Evolutionary conservation across 1,140 invertebrate species (phyloP), one percentile per base, ranked within the genome.

Genomic region (Diorhabda carinulata): DNA sequence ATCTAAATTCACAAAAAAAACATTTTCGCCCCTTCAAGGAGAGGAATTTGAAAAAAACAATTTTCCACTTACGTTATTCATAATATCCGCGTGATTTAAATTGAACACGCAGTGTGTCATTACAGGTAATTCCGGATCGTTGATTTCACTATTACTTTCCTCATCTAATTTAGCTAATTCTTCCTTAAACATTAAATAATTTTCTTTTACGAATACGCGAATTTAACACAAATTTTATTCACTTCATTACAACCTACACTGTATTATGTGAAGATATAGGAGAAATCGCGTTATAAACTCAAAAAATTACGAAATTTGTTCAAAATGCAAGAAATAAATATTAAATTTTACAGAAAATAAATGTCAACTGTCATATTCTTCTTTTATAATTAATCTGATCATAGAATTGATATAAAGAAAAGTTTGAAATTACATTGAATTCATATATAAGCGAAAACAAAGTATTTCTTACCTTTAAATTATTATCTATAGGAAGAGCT

Each of bases 81-180:
- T 87, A 25, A 92, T 90, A 61, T 80, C 77, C 1, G 76, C 75
- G 76, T 90, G 89, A 79, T 92, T 83, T 56, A 93, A 79, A 61
- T 89, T 90, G 59, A 91, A 85, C 9, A 91, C 85, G 81, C 89
- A 86, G 61, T 92, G 84, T 25, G 86, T 86, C 90, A 93, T 92
- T 52, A 78, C 57, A 4, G 85, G 84, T 65, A 86, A 75, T 5
- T 79, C 76, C 6, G 82, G 78, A 64, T 84, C 81, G 43, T 78
- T 66, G 9, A 79, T 52, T 52, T 77, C 52, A 61, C 73, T 60
- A 60, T 68, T 41, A 59, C 69, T 65, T 71, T 79, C 65, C 76
- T 5, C 74, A 70, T 85, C 82, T 42, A 84, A 10, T 72, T 84
- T 72, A 72, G 81, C 78, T 70, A 85, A 83, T 82, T 84, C 82